These are phyloP conservation scores for Bradynema listronoti DNA, from an alignment of 1,140 invertebrate genomes.

Conservation along the genomic window DNA sequence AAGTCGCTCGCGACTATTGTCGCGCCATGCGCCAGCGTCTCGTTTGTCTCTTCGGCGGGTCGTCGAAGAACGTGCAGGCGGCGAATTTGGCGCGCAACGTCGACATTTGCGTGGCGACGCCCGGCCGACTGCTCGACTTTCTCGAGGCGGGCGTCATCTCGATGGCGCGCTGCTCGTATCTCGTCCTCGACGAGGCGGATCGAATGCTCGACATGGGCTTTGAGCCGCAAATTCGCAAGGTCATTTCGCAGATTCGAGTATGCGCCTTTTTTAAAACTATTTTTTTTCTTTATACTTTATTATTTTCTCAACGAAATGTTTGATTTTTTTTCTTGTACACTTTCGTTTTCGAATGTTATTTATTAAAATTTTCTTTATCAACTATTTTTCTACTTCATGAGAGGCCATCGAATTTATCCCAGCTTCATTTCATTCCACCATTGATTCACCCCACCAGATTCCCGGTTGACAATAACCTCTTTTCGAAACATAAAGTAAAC, in stretches of 20 bases:
- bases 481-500: too few relatives aligned
- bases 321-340: too few relatives aligned
- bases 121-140: conserved; percentile 89
- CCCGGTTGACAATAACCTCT: too few relatives aligned
- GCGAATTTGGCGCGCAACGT: conserved; percentile 69
- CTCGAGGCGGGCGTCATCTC: conserved; percentile 80
- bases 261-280: too few relatives aligned
- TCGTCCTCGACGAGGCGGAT: conserved; percentile 95
- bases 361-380: too few relatives aligned
- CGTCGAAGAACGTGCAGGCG: conserved; percentile 80
- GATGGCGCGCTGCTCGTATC: conserved; percentile 77
- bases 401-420: too few relatives aligned
- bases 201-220: conserved; percentile 99
- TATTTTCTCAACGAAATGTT: too few relatives aligned
- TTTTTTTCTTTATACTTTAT: too few relatives aligned
- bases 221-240: conserved; percentile 94
- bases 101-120: conserved; percentile 66
- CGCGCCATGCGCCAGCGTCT: conserved; percentile 74
- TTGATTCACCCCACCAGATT: too few relatives aligned
- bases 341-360: too few relatives aligned
- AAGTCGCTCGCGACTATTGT: conserved; percentile 82
- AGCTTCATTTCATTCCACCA: too few relatives aligned
- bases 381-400: too few relatives aligned
- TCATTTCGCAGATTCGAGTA: conserved; percentile 80
- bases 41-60: conserved; percentile 90